phyloP scores from a whole-genome alignment of 2,113 vertebrate species.

The Puma concolor region DNA sequence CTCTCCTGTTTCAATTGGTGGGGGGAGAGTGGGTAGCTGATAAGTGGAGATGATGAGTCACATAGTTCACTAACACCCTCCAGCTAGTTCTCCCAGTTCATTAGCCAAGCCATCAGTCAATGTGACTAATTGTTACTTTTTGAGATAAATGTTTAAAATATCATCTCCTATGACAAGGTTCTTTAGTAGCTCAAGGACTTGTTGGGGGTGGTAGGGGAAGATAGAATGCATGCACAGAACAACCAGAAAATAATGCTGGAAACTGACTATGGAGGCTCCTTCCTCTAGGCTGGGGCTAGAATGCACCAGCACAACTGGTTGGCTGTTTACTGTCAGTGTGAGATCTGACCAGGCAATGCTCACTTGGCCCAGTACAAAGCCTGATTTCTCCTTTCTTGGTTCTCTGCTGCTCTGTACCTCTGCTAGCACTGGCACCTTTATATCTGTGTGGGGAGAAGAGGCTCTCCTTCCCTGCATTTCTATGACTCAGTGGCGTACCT shows the following conservation, averaged over 20 bases:
- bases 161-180: conserved; percentile 51
- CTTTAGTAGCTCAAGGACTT: conserved; percentile 53
- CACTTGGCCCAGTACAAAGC: neutral
- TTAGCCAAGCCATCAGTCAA: conserved; percentile 60
- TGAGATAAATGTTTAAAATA: conserved; percentile 76
- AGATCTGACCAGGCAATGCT: neutral
- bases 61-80: neutral
- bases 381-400: neutral
- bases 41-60: conserved; percentile 49
- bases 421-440: neutral
- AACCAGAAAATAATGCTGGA: neutral
- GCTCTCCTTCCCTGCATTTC: neutral
- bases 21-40: neutral
- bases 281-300: neutral
- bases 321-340: neutral
- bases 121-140: conserved; percentile 68
- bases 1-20: neutral
- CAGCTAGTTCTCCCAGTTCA: conserved; percentile 18
- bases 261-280: neutral
- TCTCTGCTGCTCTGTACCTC: neutral
- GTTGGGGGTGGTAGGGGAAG: neutral
- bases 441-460: neutral
- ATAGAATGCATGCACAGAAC: neutral
- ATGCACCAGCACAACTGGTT: neutral
- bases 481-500: neutral